Evolutionary conservation across 2,113 vertebrate genomes (phyloP).

Genomic region (Alces alces): DNA sequence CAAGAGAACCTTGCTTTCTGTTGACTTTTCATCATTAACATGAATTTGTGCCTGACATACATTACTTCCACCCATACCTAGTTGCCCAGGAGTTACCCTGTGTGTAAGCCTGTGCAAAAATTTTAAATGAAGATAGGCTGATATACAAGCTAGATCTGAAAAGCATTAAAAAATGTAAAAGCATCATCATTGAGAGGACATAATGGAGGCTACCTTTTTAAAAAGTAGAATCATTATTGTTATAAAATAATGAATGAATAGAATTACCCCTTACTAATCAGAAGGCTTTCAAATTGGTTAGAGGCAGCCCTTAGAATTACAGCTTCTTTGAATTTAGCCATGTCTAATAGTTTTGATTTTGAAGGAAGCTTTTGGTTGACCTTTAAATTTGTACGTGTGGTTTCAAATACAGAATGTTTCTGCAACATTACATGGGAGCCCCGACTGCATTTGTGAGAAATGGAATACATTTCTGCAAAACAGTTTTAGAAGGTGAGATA

Average conservation of each 20-base stretch:
- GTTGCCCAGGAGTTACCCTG: background rate
- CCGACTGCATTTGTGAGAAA: background rate
- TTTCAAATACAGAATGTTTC: background rate
- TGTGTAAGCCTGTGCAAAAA: background rate
- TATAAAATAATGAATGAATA: constrained; percentile 21
- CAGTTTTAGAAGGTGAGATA: background rate
- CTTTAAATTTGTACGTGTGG: background rate
- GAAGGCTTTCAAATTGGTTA: background rate
- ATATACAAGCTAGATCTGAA: background rate
- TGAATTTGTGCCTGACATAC: background rate
- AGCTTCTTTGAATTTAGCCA: background rate
- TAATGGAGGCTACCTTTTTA: background rate
- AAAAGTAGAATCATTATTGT: background rate
- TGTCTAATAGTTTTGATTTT: background rate
- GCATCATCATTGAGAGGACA: background rate
- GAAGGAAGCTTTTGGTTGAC: background rate
- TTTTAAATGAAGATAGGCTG: background rate
- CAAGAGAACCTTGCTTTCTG: constrained; percentile 20
- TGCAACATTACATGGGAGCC: background rate
- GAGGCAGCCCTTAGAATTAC: background rate
- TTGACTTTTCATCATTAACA: background rate
- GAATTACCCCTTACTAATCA: background rate
- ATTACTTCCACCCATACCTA: background rate
- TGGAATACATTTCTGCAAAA: background rate
- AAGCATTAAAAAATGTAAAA: background rate